Base-by-base conservation (phyloP, 2,888 invertebrate species). In the Eretmocerus hayati region DNA sequence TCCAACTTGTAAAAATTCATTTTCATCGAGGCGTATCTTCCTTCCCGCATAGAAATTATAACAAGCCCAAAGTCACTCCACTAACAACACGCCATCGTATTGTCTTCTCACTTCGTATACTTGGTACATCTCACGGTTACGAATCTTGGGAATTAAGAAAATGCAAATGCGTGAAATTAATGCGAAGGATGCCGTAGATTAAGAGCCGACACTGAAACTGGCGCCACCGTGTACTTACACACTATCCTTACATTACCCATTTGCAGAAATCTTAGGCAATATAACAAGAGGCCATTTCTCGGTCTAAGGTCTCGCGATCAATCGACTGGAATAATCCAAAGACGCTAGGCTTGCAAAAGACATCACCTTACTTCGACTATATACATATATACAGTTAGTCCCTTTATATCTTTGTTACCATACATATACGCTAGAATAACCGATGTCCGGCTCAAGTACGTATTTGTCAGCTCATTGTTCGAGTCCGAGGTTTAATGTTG, bases 381-480 rank as follows among this genome's bases (percentile, higher is more conserved):
- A 18, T 18, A 30, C 41, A 18, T 30, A 11, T 21, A 20, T 19
- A 32, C 23, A n/a, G n/a, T n/a, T n/a, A n/a, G 30, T 26, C 40
- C 23, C 18, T n/a, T 15, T 15, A 16, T 23, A 5, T 21, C 39
- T n/a, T 19, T 30, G n/a, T n/a, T n/a, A n/a, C n/a, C n/a, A n/a
- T n/a, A n/a, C n/a, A n/a, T n/a, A n/a, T n/a, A n/a, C n/a, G 21
- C 30, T 39, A 55, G 53, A 50, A 56, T 56, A 59, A 62, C 59
- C 62, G 56, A 61, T 66, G 66, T 65, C 65, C 66, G 59, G 62
- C 65, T 62, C 63, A 65, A 65, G 61, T 43, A 48, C 38, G 65
- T 64, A 68, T 70, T 69, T 69, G 67, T 69, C 67, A 67, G 61
- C 62, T 63, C 65, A 69, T 71, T 70, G 68, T 71, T 68, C 63